These are phyloP conservation scores for Sycophaga agraensis DNA, from an alignment of 1,140 invertebrate species.

Conservation along the genomic window DNA sequence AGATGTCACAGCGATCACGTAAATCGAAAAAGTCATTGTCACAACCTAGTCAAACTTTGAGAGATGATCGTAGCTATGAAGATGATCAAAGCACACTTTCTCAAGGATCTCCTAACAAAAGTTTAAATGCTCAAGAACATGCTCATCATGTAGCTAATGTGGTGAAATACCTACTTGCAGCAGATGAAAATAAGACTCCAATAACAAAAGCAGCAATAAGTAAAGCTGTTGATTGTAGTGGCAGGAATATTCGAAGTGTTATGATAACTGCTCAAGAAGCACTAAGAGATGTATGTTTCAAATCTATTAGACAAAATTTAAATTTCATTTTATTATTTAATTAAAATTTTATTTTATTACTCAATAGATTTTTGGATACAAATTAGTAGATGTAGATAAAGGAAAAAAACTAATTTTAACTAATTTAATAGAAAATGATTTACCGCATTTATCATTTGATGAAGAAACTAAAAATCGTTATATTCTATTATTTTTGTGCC, in stretches of 20 bases:
- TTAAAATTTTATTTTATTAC: slow-evolving; percentile 9
- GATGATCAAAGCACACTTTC: background rate
- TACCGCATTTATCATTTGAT: slow-evolving; percentile 32
- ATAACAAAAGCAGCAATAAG: slow-evolving; percentile 34
- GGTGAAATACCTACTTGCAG: slow-evolving; percentile 37
- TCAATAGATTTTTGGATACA: slow-evolving; percentile 46
- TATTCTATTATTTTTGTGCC: slow-evolving; percentile 39
- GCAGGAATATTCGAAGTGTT: slow-evolving; percentile 30
- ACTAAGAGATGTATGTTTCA: background rate
- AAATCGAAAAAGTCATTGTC: background rate
- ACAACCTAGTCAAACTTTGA: slow-evolving; percentile 3
- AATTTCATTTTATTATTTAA: background rate
- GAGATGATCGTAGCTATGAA: background rate
- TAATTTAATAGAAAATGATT: slow-evolving; percentile 38
- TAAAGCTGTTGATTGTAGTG: slow-evolving; percentile 31
- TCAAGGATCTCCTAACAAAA: background rate
- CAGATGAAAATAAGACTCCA: slow-evolving; percentile 31
- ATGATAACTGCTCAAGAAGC: slow-evolving; percentile 27
- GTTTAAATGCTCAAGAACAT: background rate
- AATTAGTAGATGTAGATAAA: slow-evolving; percentile 33
- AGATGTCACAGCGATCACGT: slow-evolving; percentile 4
- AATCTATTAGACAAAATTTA: too few species aligned
- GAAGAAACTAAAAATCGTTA: slow-evolving; percentile 22
- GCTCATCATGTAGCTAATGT: slow-evolving; percentile 10
- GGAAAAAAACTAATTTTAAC: slow-evolving; percentile 42